A percentile compares a stretch with the other conserved stretches of the same genome.
These are phyloP conservation scores for Ageneiosus marmoratus DNA, from an alignment of 2,113 vertebrate genomes.

Conservation along the genomic window DNA sequence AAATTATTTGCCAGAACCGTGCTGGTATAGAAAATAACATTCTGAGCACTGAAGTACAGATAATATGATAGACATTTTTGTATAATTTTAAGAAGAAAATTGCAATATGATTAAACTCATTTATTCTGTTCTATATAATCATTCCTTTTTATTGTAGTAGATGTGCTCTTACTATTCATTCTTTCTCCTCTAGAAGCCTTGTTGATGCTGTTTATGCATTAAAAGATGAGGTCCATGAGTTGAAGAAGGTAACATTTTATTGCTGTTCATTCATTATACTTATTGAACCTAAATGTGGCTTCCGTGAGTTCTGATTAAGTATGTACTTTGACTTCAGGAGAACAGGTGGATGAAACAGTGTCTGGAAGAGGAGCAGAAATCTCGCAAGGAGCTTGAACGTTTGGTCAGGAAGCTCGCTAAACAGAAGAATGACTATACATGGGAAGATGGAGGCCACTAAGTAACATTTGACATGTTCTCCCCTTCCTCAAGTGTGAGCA, in stretches of 20 bases:
- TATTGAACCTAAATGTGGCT: neutral
- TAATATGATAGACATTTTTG: neutral
- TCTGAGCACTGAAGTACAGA: neutral
- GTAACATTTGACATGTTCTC: slow-evolving; percentile 28
- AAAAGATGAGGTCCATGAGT: slow-evolving; percentile 96
- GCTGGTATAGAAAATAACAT: neutral
- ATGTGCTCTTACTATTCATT: neutral
- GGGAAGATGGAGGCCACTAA: slow-evolving; percentile 84
- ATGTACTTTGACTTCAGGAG: slow-evolving; percentile 73
- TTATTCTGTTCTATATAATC: too few relatives aligned
- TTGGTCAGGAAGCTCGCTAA: slow-evolving; percentile 89
- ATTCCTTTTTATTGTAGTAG: too few relatives aligned
- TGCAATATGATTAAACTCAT: neutral
- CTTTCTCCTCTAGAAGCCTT: slow-evolving; percentile 81
- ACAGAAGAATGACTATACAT: slow-evolving; percentile 86
- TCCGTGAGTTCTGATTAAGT: neutral
- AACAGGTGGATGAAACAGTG: slow-evolving; percentile 96
- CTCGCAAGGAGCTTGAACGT: slow-evolving; percentile 92
- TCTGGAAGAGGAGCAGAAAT: slow-evolving; percentile 95
- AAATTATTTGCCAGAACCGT: neutral
- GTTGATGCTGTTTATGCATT: slow-evolving; percentile 97
- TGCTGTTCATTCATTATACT: neutral
- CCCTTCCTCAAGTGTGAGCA: slow-evolving; percentile 48
- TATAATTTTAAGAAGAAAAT: neutral
- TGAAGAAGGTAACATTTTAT: slow-evolving; percentile 85